Base-by-base conservation (phyloP, 1,140 invertebrate genomes). In the Homarus americanus region DNA sequence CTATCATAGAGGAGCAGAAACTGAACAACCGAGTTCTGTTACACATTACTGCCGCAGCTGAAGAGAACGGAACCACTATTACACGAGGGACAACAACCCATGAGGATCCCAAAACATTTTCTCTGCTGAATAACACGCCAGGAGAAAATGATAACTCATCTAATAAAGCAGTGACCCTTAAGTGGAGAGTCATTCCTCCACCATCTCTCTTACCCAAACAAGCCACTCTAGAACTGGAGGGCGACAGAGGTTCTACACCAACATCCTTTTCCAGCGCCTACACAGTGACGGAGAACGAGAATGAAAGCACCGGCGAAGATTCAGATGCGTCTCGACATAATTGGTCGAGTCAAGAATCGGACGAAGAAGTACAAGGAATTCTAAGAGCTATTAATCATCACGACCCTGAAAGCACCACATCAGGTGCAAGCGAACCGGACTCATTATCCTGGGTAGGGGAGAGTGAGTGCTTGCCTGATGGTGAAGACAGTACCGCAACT, bases 211-310 rank as follows among this genome's bases (percentile, higher is more conserved):
- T 87, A 17, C 78, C 73, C 20, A 63, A 53, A 28, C 69, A 44
- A 58, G 73, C 44, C 44, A 69, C 41, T 32, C 41, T 73, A 12
- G 84, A 79, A 44, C 36, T 53, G 24, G 91, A 88, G 20, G 82
- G 24, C 12, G 76, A 89, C 49, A 34, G 73, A 58, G 75, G 80
- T 38, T 76, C 92, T 40, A 90, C 92, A 4, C 85, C 92, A 1
- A 82, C 87, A 20, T 86, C 89, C 32, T 91, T 93, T 75, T 93
- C 92, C 17, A 91, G 92, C 73, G 90, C 87, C n/a, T 93, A 91
- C 66, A 93, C 87, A 0, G 90, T 93, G 53, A 91, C 90, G 28
- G 92, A 91, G 49, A 79, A 79, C 44, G 83, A 82, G 69, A 82
- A 63, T n/a, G 80, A 75, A 34, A 88, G 76, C 72, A 83, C 66